Percentiles rank a stretch among this genome's conserved stretches.
Evolutionary conservation across 2,888 invertebrate species (phyloP).

Genomic region (Hermodice carunculata): DNA sequence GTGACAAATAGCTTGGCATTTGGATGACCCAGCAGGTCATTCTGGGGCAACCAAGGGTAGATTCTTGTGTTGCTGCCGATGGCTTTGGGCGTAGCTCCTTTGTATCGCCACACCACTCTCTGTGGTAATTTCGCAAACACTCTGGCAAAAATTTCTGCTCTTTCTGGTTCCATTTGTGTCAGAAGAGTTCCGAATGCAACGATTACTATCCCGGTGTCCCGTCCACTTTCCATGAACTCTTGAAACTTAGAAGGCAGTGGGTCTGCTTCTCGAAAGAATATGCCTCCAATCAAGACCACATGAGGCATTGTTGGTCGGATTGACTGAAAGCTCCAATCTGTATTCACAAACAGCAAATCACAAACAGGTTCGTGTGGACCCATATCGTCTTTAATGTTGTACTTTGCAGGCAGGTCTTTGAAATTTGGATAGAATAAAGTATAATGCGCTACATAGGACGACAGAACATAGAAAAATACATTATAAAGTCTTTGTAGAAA

Average conservation of each 20-base stretch:
- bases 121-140: conserved; percentile 10
- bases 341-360: conserved; percentile 9
- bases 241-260: not conserved
- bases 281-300: conserved; percentile 7
- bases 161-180: not conserved
- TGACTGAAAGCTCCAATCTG: conserved; percentile 8
- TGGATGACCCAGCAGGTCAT: conserved; percentile 13
- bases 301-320: conserved; percentile 16
- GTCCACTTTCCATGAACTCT: conserved; percentile 7
- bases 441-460: too few species aligned
- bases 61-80: conserved; percentile 9
- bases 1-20: conserved; percentile 16
- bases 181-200: conserved; percentile 18
- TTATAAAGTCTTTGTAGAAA: conserved; percentile 8
- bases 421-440: too few species aligned
- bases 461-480: not conserved
- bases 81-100: not conserved
- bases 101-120: conserved; percentile 14
- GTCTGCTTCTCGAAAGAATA: conserved; percentile 5
- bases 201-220: conserved; percentile 11
- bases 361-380: too few species aligned
- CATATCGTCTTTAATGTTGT: too few species aligned
- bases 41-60: conserved; percentile 14
- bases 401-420: too few species aligned
- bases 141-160: conserved; percentile 8